A percentile compares a stretch with the other conserved stretches of the same genome.
Conservation (phyloP, 2,888 invertebrate genomes). For the Ametastegia equiseti region DNA sequence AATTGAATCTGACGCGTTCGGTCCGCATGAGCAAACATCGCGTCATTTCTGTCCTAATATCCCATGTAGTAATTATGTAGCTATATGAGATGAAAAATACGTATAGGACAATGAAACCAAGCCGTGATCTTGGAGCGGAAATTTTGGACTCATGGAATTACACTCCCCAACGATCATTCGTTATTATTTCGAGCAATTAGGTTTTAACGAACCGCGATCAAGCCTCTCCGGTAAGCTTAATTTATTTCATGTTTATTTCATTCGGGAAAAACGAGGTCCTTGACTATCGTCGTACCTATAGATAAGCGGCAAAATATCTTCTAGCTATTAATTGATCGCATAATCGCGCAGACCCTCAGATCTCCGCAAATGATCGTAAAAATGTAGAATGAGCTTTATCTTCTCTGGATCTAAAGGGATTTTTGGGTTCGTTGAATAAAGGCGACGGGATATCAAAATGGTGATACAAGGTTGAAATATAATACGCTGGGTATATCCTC, state of each 20-base stretch:
- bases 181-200: slow-evolving; percentile 26
- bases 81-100: neutral
- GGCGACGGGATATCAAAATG: neutral
- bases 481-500: neutral
- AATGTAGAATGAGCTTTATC: neutral
- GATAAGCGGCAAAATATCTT: too few relatives aligned
- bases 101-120: neutral
- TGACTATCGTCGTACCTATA: too few relatives aligned
- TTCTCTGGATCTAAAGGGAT: neutral
- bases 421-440: neutral
- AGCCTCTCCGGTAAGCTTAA: neutral
- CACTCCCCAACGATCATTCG: neutral
- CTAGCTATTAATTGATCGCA: too few relatives aligned
- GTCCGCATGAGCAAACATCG: neutral
- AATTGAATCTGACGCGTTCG: neutral
- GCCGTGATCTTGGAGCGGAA: neutral
- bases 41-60: neutral
- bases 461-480: neutral
- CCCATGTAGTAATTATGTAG: neutral
- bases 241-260: slow-evolving; percentile 41
- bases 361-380: too few relatives aligned
- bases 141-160: too few relatives aligned
- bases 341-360: too few relatives aligned
- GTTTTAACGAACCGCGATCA: slow-evolving; percentile 21
- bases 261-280: neutral